A percentile compares a stretch with the other conserved stretches of the same genome.
Evolutionary conservation across 64 coral and sea anemone genomes (phyloP).

Genomic region (Anthopleura sola): DNA sequence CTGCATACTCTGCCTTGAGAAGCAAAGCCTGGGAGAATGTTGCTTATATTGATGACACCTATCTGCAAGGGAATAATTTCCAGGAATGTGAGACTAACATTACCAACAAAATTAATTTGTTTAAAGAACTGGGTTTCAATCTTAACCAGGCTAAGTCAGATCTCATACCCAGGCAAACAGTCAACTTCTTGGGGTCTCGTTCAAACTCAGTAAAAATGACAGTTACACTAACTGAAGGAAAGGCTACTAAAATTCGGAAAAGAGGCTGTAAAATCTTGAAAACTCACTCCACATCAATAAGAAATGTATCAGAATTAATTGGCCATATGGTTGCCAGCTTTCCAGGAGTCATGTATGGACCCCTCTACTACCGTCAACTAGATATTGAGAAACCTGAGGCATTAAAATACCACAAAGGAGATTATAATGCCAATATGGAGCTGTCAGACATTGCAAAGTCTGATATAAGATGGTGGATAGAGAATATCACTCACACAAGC

Average conservation of each 20-base stretch:
- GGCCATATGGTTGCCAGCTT: conserved; percentile 58
- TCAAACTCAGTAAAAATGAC: conserved; percentile 36
- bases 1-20: conserved; percentile 32
- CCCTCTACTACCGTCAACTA: conserved; percentile 56
- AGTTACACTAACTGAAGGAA: conserved; percentile 14
- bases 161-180: conserved; percentile 7
- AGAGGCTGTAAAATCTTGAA: conserved; percentile 16
- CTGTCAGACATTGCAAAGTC: conserved; percentile 39
- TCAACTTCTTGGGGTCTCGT: conserved; percentile 50
- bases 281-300: conserved; percentile 22
- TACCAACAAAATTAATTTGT: conserved; percentile 9
- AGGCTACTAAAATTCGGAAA: conserved; percentile 29
- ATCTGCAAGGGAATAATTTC: conserved; percentile 28
- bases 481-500: conserved; percentile 12
- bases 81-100: conserved; percentile 42
- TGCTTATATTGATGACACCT: conserved; percentile 56
- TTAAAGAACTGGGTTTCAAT: conserved; percentile 42
- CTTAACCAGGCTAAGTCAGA: conserved; percentile 41
- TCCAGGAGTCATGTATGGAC: conserved; percentile 47
- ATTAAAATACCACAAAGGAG: conserved; percentile 20
- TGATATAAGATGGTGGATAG: conserved; percentile 47
- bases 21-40: conserved; percentile 55
- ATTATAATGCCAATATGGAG: conserved; percentile 31
- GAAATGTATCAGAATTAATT: conserved; percentile 34
- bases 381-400: conserved; percentile 50